These are phyloP conservation scores for Ophion ventricosus DNA, from an alignment of 2,888 invertebrate genomes.

Conservation along the genomic window DNA sequence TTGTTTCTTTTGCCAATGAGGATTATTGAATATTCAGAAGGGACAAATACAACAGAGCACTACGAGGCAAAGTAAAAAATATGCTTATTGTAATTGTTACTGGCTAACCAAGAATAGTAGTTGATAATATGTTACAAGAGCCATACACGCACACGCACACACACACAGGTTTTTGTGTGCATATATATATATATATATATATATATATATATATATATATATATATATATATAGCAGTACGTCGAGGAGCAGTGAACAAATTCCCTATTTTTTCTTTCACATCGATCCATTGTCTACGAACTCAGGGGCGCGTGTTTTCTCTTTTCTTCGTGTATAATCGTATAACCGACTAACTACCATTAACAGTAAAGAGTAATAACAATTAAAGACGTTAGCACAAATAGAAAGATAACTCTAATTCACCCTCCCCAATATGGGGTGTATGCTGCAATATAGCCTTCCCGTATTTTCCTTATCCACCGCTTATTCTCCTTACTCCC, in stretches of 20 bases:
- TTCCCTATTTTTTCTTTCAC: constrained; percentile 69
- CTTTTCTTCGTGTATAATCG: constrained; percentile 59
- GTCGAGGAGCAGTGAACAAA: constrained; percentile 74
- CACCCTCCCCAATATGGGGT: constrained; percentile 74
- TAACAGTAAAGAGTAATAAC: constrained; percentile 64
- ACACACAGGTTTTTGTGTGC: too few relatives aligned
- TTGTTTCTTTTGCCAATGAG: constrained; percentile 39
- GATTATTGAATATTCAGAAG: constrained; percentile 53
- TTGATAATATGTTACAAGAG: constrained; percentile 82
- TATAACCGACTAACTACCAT: constrained; percentile 63
- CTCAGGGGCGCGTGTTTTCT: constrained; percentile 38
- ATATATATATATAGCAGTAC: constrained; percentile 65
- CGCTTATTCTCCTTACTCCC: constrained; percentile 39
- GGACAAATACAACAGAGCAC: constrained; percentile 75
- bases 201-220: constrained; percentile 57
- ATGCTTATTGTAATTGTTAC: constrained; percentile 82
- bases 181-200: constrained; percentile 57
- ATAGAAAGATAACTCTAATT: constrained; percentile 66
- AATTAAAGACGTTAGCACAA: constrained; percentile 64
- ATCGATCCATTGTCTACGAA: constrained; percentile 65
- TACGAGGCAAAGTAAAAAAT: constrained; percentile 82
- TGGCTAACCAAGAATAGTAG: constrained; percentile 79
- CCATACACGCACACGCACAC: constrained; percentile 72
- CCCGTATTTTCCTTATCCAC: constrained; percentile 64
- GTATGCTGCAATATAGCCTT: constrained; percentile 70